Base-by-base conservation (phyloP, 1,140 invertebrate genomes). In the Arctopsyche grandis region DNA sequence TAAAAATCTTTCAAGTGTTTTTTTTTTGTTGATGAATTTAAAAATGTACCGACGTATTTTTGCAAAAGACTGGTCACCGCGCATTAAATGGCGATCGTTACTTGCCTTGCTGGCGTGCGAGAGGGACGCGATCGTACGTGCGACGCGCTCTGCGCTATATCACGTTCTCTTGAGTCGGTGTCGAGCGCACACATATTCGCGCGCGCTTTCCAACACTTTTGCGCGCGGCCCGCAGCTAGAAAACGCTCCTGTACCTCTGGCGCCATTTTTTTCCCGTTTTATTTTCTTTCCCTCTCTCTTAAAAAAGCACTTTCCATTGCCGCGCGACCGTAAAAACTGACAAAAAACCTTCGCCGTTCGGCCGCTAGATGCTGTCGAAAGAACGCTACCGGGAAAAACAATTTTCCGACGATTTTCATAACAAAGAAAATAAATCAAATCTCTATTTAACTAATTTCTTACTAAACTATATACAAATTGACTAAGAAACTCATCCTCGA, bases 71-170 rank as follows among this genome's bases (percentile, higher is more conserved):
- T 66, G 24, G 22, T 12, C 60, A 58, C 75, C 21, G 29, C 14
- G 79, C 81, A 71, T 12, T 77, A 79, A 82, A 80, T 82, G 80
- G 78, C 81, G 81, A 82, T 82, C 81, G 81, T 82, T 82, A 82
- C 78, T 82, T 79, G 81, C 69, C 69, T 77, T 69, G 81, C 16
- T 78, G 24, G 12, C 75, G 78, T 73, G 79, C 44, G 48, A 75
- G 58, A 78, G 56, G 77, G 81, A 82, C 70, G 70, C 52, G 16
- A 16, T 63, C 58, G 43, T 69, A 77, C 75, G 69, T 14, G 48
- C 24, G 69, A 77, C 22, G 69, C 22, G 44, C 29, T 12, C 69
- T 22, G 24, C 19, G 46, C n/a, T 52, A 56, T 60, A 26, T 22
- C 5, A 19, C 19, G 69, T 29, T 76, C 80, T 79, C 80, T 79